Percentiles rank a stretch among this genome's conserved stretches.
Evolutionary conservation across 2,113 vertebrate species (phyloP).

Genomic region (Tympanuchus pallidicinctus): DNA sequence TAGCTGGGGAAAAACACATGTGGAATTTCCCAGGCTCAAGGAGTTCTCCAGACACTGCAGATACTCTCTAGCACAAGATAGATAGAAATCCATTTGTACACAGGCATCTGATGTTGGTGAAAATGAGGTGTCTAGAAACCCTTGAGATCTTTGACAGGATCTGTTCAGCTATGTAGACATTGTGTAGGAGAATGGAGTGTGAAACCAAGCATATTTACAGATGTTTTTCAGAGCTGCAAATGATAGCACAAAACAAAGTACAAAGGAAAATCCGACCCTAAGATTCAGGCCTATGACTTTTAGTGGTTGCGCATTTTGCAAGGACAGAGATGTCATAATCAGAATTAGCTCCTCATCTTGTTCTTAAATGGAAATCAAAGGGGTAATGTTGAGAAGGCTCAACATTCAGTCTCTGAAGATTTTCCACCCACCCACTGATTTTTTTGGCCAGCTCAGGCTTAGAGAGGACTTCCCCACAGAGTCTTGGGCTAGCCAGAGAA

Average conservation of each 20-base stretch:
- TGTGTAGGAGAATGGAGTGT: rapidly evolving
- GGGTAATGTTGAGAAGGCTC: background rate
- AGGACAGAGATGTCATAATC: conserved; percentile 9
- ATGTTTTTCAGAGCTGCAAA: background rate
- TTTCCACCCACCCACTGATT: background rate
- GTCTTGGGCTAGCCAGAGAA: background rate
- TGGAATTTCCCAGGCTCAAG: background rate
- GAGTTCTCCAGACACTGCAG: background rate
- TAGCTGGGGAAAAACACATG: background rate
- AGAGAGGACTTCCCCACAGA: background rate
- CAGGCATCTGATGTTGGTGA: background rate
- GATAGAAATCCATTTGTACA: background rate
- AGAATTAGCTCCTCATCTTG: background rate
- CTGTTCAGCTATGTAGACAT: rapidly evolving
- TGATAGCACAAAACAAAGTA: background rate
- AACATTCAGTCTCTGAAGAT: background rate
- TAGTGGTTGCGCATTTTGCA: conserved; percentile 4
- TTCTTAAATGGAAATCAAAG: conserved; percentile 33
- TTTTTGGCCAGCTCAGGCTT: background rate
- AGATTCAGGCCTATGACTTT: background rate
- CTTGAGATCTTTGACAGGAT: background rate
- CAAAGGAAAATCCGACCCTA: background rate
- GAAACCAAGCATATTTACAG: background rate
- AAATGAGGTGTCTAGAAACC: background rate
- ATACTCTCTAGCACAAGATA: background rate